Conservation (phyloP, 2,888 invertebrate genomes). For the Phlogophora meticulosa region DNA sequence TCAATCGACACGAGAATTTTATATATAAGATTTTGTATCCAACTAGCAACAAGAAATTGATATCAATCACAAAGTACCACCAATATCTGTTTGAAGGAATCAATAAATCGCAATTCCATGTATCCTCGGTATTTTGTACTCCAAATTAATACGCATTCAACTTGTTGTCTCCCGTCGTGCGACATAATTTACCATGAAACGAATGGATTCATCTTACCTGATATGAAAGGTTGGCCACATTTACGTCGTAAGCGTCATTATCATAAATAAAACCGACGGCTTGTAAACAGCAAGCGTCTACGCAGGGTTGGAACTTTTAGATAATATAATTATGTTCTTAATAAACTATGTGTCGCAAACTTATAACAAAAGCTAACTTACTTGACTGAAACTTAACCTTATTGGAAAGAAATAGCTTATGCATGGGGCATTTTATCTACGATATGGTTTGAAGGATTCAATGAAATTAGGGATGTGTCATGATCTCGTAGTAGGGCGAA, state of each 20-base stretch:
- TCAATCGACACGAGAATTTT: no score
- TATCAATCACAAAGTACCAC: background rate
- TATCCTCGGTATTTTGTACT: constrained; percentile 6
- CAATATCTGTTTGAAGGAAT: constrained; percentile 5
- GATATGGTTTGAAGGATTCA: background rate
- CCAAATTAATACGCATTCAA: constrained; percentile 27
- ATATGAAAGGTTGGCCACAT: constrained; percentile 63
- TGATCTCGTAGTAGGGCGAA: background rate
- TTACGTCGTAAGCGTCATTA: constrained; percentile 74
- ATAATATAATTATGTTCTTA: constrained; percentile 18
- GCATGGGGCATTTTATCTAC: no score
- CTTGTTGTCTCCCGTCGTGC: constrained; percentile 23
- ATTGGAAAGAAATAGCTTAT: no score
- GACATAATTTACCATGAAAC: constrained; percentile 49
- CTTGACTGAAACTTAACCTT: no score
- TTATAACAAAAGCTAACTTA: no score
- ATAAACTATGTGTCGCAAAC: background rate
- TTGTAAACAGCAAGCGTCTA: constrained; percentile 73
- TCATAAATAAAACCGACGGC: constrained; percentile 80
- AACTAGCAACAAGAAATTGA: background rate
- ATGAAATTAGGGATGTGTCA: background rate
- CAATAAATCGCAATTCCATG: background rate
- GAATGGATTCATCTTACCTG: constrained; percentile 60
- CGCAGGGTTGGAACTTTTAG: constrained; percentile 27
- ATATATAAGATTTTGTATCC: no score